Evolutionary conservation across 2,797 vertebrate genomes (phyloP), one percentile per base, ranked within the genome.

Genomic region (Oryzias sinensis): DNA sequence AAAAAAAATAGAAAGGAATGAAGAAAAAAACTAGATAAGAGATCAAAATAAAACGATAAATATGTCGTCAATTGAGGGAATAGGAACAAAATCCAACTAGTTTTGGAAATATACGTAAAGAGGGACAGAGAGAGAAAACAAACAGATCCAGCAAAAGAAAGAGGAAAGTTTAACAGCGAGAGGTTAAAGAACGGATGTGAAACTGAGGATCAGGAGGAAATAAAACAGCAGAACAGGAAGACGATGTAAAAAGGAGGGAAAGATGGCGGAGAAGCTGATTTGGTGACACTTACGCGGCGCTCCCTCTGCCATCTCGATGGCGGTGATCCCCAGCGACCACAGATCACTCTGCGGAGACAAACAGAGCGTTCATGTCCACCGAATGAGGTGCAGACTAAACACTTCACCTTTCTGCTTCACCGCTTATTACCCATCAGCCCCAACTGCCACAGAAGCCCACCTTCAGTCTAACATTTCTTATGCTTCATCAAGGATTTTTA

Each of bases 221-320:
- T 2, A 9, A 22, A 46, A 43, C n/a, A 20, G 25, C 24, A 24
- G 13, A 13, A n/a, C 40, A 15, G 11, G 5, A 4, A 17, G 5
- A 53, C 0, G 14, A 22, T 4, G 42, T 18, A 14, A 8, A 18
- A 17, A 29, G 53, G 5, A 15, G 3, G 20, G 17, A 42, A 9
- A 24, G 14, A 40, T n/a, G 4, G 1, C 2, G 53, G 53, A 64
- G 41, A 56, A 63, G 73, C 25, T 65, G 67, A 49, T 11, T 47
- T 40, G 16, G 16, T 16, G 14, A 27, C 56, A 95, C 96, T 97
- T 92, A 98, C 96, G 96, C 69, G 96, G 96, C 47, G 96, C 96
- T 49, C 96, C 96, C 90, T 98, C 96, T 2, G 96, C 96, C 96
- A 98, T 98, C 87, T 98, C 96, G 0, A 98, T 95, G 18, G 96